These are phyloP conservation scores for Mirza zaza DNA, from an alignment of 2,113 vertebrate genomes.

Conservation along the genomic window DNA sequence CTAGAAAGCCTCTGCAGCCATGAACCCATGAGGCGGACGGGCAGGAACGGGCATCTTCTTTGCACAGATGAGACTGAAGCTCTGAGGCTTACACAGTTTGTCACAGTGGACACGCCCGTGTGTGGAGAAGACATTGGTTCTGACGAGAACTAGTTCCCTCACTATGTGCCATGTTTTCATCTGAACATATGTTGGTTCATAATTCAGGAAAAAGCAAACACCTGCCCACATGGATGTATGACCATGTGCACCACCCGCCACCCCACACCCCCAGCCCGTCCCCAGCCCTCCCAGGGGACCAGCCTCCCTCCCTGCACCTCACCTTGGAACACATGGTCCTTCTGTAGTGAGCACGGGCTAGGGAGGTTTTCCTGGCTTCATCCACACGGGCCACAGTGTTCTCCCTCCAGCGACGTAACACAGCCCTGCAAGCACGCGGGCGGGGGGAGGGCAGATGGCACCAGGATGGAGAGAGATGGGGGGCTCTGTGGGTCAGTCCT, in stretches of 20 bases:
- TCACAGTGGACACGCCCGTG: background rate
- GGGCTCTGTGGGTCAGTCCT: background rate
- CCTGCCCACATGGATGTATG: background rate
- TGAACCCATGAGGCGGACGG: rapidly evolving
- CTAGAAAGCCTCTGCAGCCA: background rate
- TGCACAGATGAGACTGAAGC: rapidly evolving
- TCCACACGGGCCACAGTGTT: conserved; percentile 71
- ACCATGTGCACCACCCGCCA: background rate
- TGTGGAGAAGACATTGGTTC: background rate
- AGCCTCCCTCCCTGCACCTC: background rate
- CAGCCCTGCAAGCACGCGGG: conserved; percentile 72
- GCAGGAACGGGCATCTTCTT: background rate
- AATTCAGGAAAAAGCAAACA: background rate
- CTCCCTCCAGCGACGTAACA: conserved; percentile 85
- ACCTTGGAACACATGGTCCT: conserved; percentile 87
- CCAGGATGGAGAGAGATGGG: background rate
- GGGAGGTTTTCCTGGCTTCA: conserved; percentile 69
- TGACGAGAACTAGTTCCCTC: background rate
- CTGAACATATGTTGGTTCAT: background rate
- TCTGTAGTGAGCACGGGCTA: conserved; percentile 83
- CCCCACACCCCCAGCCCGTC: rapidly evolving
- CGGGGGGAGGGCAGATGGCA: background rate
- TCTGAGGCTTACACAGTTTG: rapidly evolving
- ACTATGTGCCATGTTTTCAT: background rate
- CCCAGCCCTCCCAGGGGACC: background rate